These are phyloP conservation scores for Peromyscus nudipes DNA, from an alignment of 2,797 vertebrate species.

Conservation along the genomic window DNA sequence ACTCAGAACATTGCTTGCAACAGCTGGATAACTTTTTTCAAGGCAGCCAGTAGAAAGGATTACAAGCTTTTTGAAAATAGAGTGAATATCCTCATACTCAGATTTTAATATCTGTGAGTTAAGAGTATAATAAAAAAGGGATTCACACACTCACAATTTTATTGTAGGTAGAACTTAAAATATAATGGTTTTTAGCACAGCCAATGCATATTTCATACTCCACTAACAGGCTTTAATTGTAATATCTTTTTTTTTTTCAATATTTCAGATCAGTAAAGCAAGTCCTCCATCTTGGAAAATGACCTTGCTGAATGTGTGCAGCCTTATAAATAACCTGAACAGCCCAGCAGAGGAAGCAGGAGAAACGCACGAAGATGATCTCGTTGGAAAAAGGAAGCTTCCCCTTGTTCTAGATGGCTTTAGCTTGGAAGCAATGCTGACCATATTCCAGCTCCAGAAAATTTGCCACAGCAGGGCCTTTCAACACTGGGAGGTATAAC, in stretches of 20 bases:
- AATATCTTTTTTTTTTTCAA: background rate
- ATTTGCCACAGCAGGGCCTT: conserved; percentile 93
- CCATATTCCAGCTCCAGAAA: conserved; percentile 93
- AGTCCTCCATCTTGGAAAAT: conserved; percentile 94
- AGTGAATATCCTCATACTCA: background rate
- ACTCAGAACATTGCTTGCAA: background rate
- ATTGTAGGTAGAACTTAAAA: background rate
- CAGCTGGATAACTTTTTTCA: background rate
- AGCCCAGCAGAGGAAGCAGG: conserved; percentile 88
- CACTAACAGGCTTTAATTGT: conserved; percentile 40
- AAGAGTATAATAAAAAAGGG: background rate
- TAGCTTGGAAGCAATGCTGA: conserved; percentile 91
- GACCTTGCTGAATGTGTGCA: conserved; percentile 93
- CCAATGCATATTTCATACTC: conserved; percentile 39
- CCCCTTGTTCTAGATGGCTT: conserved; percentile 88
- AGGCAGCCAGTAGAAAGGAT: background rate
- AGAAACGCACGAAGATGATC: conserved; percentile 89
- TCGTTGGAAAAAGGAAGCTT: conserved; percentile 88
- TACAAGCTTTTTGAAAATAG: background rate
- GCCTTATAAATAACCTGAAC: conserved; percentile 89
- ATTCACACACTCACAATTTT: background rate
- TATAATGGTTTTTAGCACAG: background rate
- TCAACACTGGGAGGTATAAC: conserved; percentile 93
- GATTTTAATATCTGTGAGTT: background rate
- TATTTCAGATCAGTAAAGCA: conserved; percentile 91